Evolutionary conservation across 37 sponge, comb jelly and placozoan species (phyloP), one percentile per base, ranked within the genome.

Genomic region (Theonella swinhoei): DNA sequence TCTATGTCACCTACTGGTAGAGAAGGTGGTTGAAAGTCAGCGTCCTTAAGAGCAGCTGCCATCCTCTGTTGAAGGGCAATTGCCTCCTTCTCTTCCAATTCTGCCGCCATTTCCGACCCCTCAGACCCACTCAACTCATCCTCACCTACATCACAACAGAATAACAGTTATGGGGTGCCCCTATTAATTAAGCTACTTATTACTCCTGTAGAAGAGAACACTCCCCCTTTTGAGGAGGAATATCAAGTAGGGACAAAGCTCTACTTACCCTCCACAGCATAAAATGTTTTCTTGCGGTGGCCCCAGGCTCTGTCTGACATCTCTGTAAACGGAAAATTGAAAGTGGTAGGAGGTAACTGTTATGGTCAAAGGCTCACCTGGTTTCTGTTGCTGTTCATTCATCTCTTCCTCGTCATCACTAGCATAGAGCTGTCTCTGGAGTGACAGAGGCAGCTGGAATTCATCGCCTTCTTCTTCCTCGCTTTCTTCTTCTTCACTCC

Each of bases 11-110:
- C 24, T 74, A 79, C 80, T 54, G 47, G 33, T 29, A 72, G 42
- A 54, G 80, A 70, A 31, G 64, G 75, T 35, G 83, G 60, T 22
- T n/a, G 80, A 80, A 90, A 97, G 74, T 92, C 91, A 5, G 60
- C 71, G 22, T 94, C 93, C 4, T 62, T 37, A 34, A 97, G 17
- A 0, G 78, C 79, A 1, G 79, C 88, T 14, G 84, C 69, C 69
- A 97, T 68, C 32, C 88, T 73, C 38, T 86, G 78, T 79, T 97
- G 94, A 30, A 97, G 64, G 34, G 82, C 87, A 64, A 88, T 33
- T 0, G 91, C 98, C 62, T 97, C 95, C 35, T 43, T 81, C 81
- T 97, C 95, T 62, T 97, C 98, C 61, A 90, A 86, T 22, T 83
- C 92, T 23, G 89, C 95, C 54, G 75, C 68, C 62, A 85, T 74